Percentiles rank a stretch among this genome's conserved stretches.
phyloP scores from a whole-genome alignment of 53 echinoderm and acorn worm species.

The Glandiceps talaboti region DNA sequence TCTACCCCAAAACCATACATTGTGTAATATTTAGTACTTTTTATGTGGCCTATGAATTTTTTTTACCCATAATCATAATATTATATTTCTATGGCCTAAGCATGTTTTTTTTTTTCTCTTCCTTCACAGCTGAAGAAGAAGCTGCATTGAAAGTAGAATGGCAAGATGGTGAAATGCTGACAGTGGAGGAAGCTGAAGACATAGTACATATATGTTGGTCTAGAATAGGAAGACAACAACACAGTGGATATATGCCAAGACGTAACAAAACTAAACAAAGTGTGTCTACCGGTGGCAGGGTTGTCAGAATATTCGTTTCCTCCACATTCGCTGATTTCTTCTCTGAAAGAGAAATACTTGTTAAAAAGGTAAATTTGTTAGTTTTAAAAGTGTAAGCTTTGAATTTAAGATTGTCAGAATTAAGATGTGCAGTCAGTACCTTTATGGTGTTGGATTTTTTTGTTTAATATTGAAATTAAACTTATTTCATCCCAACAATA shows the following conservation, averaged over 20 bases:
- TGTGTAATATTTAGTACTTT: no score
- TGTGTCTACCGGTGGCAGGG: conserved; percentile 39
- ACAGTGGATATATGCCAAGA: background rate
- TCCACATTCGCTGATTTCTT: conserved; percentile 89
- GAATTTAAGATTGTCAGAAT: no score
- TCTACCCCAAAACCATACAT: no score
- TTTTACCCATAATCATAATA: no score
- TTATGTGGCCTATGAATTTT: no score
- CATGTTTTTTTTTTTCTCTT: no score
- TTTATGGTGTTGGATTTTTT: no score
- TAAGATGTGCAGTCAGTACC: no score
- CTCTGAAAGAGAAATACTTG: conserved; percentile 74
- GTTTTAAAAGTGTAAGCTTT: background rate
- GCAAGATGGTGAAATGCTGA: background rate
- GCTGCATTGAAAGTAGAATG: background rate
- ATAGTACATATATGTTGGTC: background rate
- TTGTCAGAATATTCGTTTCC: conserved; percentile 87
- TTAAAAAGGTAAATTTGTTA: conserved; percentile 57
- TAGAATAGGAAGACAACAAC: background rate
- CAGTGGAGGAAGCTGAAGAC: background rate
- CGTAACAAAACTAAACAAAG: background rate
- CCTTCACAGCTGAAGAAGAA: background rate
- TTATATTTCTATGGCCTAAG: no score
- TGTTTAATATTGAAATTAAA: no score
- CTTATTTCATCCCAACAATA: no score